A percentile compares a stretch with the other conserved stretches of the same genome.
Evolutionary conservation across 2,113 vertebrate species (phyloP).

Genomic region (Elachura formosa): DNA sequence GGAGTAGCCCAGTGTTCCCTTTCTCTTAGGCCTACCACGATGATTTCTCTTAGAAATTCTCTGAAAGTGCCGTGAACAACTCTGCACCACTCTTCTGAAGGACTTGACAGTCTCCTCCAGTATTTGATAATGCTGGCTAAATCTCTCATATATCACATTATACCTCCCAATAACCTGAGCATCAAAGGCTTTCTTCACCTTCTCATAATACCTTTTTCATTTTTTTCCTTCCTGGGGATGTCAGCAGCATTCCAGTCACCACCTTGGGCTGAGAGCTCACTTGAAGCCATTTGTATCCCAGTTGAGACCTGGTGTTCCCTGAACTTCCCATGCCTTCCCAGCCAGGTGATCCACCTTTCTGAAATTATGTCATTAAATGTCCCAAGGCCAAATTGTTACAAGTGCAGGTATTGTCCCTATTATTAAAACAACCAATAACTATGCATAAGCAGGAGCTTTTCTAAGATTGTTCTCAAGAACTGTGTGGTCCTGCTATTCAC

Average conservation of each 20-base stretch:
- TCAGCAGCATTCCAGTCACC: neutral
- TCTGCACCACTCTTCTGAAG: neutral
- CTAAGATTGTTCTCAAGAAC: neutral
- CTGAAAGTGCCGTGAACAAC: neutral
- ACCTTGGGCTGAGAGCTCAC: neutral
- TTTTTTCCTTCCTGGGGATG: neutral
- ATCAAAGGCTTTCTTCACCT: slow-evolving; percentile 40
- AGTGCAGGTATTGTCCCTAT: neutral
- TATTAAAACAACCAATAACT: neutral
- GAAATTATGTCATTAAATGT: neutral
- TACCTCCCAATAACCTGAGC: slow-evolving; percentile 33
- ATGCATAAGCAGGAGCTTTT: neutral
- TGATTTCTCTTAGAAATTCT: neutral
- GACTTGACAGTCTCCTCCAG: neutral
- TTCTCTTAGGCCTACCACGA: neutral
- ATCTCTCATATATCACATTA: slow-evolving; percentile 20
- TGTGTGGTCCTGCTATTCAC: neutral
- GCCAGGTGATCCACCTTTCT: neutral
- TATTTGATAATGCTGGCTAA: slow-evolving; percentile 16
- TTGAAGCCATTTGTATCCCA: neutral
- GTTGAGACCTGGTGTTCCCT: neutral
- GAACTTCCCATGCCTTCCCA: neutral
- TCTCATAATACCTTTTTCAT: neutral
- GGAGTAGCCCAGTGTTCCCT: neutral
- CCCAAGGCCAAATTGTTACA: neutral